Base-by-base conservation (phyloP, 2,888 invertebrate species). In the Zeuzera pyrina region DNA sequence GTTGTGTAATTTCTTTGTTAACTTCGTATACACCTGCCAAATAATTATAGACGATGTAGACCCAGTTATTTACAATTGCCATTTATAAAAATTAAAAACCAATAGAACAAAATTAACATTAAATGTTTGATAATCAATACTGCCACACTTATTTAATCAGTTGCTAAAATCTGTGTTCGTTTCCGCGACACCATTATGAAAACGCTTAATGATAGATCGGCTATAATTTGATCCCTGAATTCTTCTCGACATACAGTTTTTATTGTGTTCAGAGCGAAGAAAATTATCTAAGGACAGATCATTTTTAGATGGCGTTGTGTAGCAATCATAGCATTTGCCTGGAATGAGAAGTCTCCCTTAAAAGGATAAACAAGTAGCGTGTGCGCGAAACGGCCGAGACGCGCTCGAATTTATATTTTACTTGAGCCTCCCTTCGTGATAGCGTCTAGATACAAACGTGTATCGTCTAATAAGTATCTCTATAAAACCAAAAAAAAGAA, bases 361-460 rank as follows among this genome's bases (percentile, higher is more conserved):
- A 68, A 73, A 74, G 71, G 71, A 79, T 81, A 81, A 81, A 79
- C 81, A 79, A 81, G 78, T 76, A 74, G 68, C 84, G 84, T 76
- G 78, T 84, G 84, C 69, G 63, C 59, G 64, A 50, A 81, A 84
- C 67, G 73, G 66, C 78, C 69, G 51, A 65, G 66, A 69, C 68
- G 62, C 65, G 68, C 62, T 41, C 54, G 71, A 70, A 77, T 77
- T 77, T 76, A 74, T 79, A 79, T 81, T 78, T 78, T 74, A 71
- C 68, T 66, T 52, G 49, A 40, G 58, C 55, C 61, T 65, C 67
- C 68, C 68, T 71, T 61, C 52, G 45, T 57, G 52, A 38, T 43
- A 46, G 48, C 48, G 49, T 52, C 56, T 53, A 55, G 47, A 21
- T 34, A 22, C 25, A n/a, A n/a, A n/a, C n/a, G n/a, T n/a, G n/a